Evolutionary conservation across 1,140 invertebrate genomes (phyloP).

Genomic region (Eriocheir sinensis): DNA sequence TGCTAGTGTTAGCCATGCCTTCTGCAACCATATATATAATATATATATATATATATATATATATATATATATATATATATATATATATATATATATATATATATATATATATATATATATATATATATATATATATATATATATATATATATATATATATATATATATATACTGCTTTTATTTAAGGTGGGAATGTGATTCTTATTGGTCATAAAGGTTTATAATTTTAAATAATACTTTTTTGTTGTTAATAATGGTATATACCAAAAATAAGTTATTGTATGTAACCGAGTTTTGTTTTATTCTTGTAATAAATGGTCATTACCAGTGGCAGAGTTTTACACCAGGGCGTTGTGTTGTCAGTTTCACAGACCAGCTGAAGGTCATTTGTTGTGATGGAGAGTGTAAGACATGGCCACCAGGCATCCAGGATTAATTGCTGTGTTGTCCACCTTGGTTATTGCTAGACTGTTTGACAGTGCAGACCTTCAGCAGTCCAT

Average conservation of each 20-base stretch:
- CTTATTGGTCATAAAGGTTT: constrained; percentile 3
- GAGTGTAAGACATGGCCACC: no score
- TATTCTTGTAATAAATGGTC: not conserved
- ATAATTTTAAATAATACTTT: not conserved
- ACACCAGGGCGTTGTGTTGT: not conserved
- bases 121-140: constrained; percentile 50
- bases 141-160: constrained; percentile 48
- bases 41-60: constrained; percentile 40
- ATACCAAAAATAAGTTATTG: not conserved
- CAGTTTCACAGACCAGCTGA: no score
- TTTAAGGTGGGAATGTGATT: not conserved
- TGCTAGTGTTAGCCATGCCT: not conserved
- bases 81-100: constrained; percentile 50
- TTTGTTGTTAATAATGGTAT: not conserved
- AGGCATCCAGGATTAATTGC: no score
- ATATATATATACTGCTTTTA: constrained; percentile 39
- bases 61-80: constrained; percentile 41
- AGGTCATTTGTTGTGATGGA: no score
- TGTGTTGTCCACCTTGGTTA: no score
- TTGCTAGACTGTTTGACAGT: no score
- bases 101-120: constrained; percentile 47
- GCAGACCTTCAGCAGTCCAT: no score
- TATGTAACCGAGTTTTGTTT: not conserved
- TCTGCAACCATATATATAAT: not conserved
- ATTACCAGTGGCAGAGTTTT: not conserved